These are phyloP conservation scores for Rhegmatorhina hoffmannsi DNA, from an alignment of 2,113 vertebrate species.

Conservation along the genomic window DNA sequence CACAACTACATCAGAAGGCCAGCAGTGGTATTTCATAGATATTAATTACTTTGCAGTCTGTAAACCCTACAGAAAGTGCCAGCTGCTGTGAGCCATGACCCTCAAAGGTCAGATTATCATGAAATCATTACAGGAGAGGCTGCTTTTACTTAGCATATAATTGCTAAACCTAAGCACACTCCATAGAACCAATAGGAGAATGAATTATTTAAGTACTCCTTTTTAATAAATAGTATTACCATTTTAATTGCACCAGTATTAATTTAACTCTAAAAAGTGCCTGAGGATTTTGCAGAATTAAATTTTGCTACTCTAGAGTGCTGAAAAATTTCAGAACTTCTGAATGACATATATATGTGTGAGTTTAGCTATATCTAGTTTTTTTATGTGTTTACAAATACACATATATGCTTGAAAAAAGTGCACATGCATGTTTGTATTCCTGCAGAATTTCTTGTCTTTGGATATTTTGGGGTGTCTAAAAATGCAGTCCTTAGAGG, in stretches of 20 bases:
- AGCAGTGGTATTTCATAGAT: constrained; percentile 5
- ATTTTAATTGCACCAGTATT: constrained; percentile 21
- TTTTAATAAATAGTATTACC: constrained; percentile 35
- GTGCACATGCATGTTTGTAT: not conserved
- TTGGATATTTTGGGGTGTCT: not conserved
- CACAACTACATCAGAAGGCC: not conserved
- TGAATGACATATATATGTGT: rapidly evolving
- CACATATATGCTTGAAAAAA: not conserved
- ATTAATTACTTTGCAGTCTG: constrained; percentile 3
- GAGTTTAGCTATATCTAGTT: not conserved
- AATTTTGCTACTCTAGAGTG: not conserved
- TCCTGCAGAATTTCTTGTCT: not conserved
- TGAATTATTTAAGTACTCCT: constrained; percentile 28
- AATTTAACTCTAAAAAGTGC: constrained; percentile 8
- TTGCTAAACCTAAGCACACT: constrained; percentile 13
- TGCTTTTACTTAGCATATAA: not conserved
- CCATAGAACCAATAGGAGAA: constrained; percentile 41
- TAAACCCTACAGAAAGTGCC: not conserved
- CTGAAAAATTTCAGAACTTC: not conserved
- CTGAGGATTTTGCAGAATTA: constrained; percentile 21
- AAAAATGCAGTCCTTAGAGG: not conserved
- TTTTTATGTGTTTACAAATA: not conserved
- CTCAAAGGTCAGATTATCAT: constrained; percentile 51
- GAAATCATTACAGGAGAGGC: constrained; percentile 14
- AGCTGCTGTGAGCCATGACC: constrained; percentile 7